phyloP scores from a whole-genome alignment of 2,797 vertebrate genomes.

The Lepus oiostolus region DNA sequence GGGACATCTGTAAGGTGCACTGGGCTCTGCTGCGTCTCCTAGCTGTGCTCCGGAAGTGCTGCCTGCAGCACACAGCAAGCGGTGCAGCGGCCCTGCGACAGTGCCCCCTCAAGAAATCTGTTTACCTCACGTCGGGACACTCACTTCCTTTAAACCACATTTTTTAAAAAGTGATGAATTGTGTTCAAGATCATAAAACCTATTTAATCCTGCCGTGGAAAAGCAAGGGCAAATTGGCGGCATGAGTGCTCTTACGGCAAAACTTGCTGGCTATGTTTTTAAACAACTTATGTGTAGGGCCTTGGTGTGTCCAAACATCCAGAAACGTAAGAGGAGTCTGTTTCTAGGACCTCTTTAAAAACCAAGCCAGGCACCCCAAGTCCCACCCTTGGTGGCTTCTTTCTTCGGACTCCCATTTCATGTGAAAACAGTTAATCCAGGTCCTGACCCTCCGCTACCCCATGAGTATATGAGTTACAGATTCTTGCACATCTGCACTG shows the following conservation, averaged over 20 bases:
- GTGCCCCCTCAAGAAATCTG: background rate
- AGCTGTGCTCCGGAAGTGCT: background rate
- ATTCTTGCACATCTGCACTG: constrained; percentile 85
- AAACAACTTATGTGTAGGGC: constrained; percentile 57
- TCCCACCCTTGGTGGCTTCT: background rate
- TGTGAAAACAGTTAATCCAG: constrained; percentile 60
- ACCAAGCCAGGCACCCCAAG: background rate
- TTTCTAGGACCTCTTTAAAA: constrained; percentile 66
- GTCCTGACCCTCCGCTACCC: constrained; percentile 75
- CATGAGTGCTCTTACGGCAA: background rate
- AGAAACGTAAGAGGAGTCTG: constrained; percentile 44
- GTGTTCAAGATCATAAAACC: constrained; percentile 42
- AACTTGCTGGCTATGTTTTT: constrained; percentile 32
- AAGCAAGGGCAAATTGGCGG: background rate
- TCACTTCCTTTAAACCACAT: background rate
- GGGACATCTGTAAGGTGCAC: background rate
- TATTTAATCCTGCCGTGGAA: constrained; percentile 8
- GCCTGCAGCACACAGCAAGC: background rate
- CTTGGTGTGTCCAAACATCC: constrained; percentile 43
- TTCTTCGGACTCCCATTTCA: constrained; percentile 52
- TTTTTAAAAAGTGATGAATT: background rate
- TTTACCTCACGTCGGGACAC: background rate
- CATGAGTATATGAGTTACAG: constrained; percentile 88
- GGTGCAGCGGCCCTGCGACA: background rate
- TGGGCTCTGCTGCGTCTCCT: no score